phyloP scores from a whole-genome alignment of 2,888 invertebrate species.

The Cheilosia urbana region DNA sequence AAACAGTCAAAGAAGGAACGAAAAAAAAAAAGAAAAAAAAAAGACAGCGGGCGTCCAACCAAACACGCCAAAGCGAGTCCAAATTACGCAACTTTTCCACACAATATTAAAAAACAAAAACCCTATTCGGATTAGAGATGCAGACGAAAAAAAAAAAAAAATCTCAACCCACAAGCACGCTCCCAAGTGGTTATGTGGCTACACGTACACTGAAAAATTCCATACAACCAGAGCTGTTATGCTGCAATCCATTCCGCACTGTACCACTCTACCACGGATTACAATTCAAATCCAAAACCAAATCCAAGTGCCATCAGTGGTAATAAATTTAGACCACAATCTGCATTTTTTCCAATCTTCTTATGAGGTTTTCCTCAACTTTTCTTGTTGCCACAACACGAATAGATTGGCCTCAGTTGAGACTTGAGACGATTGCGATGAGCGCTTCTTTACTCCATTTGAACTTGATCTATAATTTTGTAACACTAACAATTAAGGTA shows the following conservation, averaged over 20 bases:
- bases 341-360: conserved; percentile 53
- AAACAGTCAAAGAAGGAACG: conserved; percentile 17
- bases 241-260: conserved; percentile 59
- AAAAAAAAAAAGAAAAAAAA: conserved; percentile 34
- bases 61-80: conserved; percentile 31
- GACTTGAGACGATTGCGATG: conserved; percentile 12
- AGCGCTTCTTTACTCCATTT: conserved; percentile 48
- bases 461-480: conserved; percentile 71
- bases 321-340: conserved; percentile 67
- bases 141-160: conserved; percentile 34
- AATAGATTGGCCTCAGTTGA: conserved; percentile 46
- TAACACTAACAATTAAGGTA: conserved; percentile 30
- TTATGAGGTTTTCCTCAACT: conserved; percentile 11
- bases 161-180: conserved; percentile 60
- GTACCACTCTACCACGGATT: conserved; percentile 37
- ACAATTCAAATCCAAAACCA: conserved; percentile 55
- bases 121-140: conserved; percentile 46
- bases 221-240: conserved; percentile 30
- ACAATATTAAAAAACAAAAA: conserved; percentile 60
- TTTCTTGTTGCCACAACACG: conserved; percentile 2
- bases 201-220: conserved; percentile 41
- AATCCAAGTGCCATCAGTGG: conserved; percentile 63
- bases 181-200: conserved; percentile 34
- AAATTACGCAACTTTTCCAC: conserved; percentile 61
- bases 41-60: conserved; percentile 24